These are phyloP conservation scores for Heliocidaris erythrogramma DNA, from an alignment of 35 echinoderm and acorn worm species.

Conservation along the genomic window DNA sequence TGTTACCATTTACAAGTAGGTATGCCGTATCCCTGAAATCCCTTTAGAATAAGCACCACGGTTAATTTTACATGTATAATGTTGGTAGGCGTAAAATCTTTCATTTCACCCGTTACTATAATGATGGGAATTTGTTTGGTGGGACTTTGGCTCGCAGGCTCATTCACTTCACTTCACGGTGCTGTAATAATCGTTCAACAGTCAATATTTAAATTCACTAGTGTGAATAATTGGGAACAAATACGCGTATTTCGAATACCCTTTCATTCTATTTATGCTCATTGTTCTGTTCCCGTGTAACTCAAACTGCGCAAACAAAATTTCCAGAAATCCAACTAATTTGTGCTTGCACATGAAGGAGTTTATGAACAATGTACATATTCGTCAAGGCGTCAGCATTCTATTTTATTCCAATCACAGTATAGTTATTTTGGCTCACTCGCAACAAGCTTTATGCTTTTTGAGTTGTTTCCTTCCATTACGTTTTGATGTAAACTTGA, in stretches of 20 bases:
- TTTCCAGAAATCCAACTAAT: not conserved
- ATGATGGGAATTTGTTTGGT: not conserved
- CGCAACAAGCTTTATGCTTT: too few relatives aligned
- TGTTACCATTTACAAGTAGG: not conserved
- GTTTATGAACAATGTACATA: not conserved
- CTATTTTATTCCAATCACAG: too few relatives aligned
- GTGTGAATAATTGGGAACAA: not conserved
- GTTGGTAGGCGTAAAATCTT: not conserved
- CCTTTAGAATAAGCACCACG: not conserved
- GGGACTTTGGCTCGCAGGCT: not conserved
- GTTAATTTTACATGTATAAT: not conserved
- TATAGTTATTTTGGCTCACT: too few relatives aligned
- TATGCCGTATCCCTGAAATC: not conserved
- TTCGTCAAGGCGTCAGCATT: not conserved
- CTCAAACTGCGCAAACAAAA: not conserved
- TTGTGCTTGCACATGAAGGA: not conserved
- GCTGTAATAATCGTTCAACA: not conserved
- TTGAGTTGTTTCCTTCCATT: too few relatives aligned
- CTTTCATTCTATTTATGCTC: not conserved
- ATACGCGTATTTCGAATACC: not conserved
- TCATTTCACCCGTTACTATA: not conserved
- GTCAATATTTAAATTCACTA: conserved; percentile 12
- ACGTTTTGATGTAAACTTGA: too few relatives aligned
- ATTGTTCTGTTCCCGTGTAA: not conserved
- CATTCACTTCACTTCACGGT: not conserved